Evolutionary conservation across 2,113 vertebrate species (phyloP).

Genomic region (Oceanites oceanicus): DNA sequence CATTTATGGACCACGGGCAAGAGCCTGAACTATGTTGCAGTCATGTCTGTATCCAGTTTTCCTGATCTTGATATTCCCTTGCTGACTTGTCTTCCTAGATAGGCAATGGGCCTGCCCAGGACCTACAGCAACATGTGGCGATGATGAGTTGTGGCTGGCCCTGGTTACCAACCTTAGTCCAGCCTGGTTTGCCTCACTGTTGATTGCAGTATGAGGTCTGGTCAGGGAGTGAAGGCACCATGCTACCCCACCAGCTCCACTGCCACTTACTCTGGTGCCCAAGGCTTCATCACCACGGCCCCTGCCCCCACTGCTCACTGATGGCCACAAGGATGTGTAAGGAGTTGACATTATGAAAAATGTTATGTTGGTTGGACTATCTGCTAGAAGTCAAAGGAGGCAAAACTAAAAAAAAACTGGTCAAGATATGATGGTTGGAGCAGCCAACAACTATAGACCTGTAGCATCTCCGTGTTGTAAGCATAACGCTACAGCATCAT

Average conservation of each 20-base stretch:
- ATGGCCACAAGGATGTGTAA: neutral
- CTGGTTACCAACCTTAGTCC: neutral
- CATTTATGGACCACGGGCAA: neutral
- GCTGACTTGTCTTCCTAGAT: neutral
- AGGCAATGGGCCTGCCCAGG: neutral
- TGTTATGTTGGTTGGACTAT: neutral
- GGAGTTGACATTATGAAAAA: neutral
- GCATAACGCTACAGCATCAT: neutral
- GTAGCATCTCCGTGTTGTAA: neutral
- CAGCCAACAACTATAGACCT: neutral
- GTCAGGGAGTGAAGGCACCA: neutral
- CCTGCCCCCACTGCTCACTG: neutral
- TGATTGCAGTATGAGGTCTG: neutral
- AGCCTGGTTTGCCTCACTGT: neutral
- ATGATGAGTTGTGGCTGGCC: fast-evolving
- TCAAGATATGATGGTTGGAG: neutral
- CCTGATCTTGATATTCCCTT: neutral
- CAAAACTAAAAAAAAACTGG: neutral
- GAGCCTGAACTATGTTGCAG: neutral
- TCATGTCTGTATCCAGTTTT: neutral
- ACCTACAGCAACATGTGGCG: neutral
- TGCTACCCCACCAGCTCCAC: neutral
- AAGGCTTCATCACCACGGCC: neutral
- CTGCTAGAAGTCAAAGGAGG: neutral
- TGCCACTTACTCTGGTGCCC: neutral